phyloP scores from a whole-genome alignment of 2,113 vertebrate species.

The Caranx melampygus region DNA sequence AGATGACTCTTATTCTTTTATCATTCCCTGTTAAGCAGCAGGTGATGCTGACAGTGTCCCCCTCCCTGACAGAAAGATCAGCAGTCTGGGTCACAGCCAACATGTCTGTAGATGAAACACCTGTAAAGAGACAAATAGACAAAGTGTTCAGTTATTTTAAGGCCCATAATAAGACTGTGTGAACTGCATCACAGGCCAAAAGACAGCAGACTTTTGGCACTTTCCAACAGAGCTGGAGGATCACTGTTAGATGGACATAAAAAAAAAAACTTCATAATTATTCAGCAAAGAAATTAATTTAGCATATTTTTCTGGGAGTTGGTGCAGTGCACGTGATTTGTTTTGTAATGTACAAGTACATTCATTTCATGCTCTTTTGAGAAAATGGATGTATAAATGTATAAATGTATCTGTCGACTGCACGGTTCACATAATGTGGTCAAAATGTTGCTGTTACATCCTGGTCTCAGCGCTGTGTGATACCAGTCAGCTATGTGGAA shows the following conservation, averaged over 20 bases:
- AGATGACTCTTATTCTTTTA: rapidly evolving
- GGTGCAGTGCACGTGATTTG: too few species aligned
- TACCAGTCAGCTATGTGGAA: too few species aligned
- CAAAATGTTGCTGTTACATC: too few species aligned
- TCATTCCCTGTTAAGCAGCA: neutral
- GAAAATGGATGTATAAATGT: too few species aligned
- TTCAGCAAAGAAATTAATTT: neutral
- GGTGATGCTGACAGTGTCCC: neutral
- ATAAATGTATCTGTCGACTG: too few species aligned
- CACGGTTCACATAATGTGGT: too few species aligned
- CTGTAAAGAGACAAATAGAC: neutral
- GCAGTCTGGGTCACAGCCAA: neutral
- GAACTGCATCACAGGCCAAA: neutral
- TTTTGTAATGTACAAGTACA: too few species aligned
- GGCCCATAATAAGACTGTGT: neutral
- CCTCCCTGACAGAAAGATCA: neutral
- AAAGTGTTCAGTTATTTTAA: neutral
- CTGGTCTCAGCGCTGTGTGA: too few species aligned
- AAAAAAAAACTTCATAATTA: neutral
- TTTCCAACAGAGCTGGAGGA: neutral
- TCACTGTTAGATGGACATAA: too few species aligned
- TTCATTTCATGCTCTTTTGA: too few species aligned
- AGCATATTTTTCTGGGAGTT: too few species aligned
- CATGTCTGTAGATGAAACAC: conserved; percentile 26
- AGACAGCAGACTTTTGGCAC: rapidly evolving